A percentile compares a stretch with the other conserved stretches of the same genome.
Conservation (phyloP, 2,113 vertebrate species). For the Cyanoramphus novaezelandiae region DNA sequence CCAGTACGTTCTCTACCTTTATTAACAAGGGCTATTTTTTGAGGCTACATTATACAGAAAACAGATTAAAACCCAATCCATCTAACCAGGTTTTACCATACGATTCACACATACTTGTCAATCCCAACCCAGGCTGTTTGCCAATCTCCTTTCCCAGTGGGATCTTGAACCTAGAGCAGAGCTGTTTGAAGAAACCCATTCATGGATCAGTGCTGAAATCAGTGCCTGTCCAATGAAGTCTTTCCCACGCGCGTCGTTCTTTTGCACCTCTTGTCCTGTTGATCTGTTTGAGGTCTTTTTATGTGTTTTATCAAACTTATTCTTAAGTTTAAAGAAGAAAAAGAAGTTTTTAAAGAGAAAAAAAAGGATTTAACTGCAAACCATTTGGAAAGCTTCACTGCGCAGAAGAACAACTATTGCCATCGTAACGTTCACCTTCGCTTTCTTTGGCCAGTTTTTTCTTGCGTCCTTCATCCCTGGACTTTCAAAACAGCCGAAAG, state of each 20-base stretch:
- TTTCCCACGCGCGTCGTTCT: conserved; percentile 41
- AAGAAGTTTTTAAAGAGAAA: not conserved
- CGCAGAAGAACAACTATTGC: conserved; percentile 42
- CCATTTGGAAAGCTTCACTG: conserved; percentile 46
- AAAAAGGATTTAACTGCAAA: conserved; percentile 57
- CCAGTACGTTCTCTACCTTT: not conserved
- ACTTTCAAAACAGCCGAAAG: conserved; percentile 64
- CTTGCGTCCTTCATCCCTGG: conserved; percentile 40
- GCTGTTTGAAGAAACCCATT: conserved; percentile 12
- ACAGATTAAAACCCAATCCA: not conserved
- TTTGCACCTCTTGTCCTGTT: conserved; percentile 76
- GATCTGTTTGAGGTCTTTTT: conserved; percentile 87
- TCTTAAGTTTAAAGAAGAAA: conserved; percentile 86
- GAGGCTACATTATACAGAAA: conserved; percentile 37
- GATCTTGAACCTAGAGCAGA: conserved; percentile 45
- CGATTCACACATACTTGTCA: conserved; percentile 46
- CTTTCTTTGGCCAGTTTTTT: conserved; percentile 71
- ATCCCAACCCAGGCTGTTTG: conserved; percentile 16
- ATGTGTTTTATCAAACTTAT: conserved; percentile 87
- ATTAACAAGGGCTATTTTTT: conserved; percentile 50
- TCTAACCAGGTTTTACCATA: conserved; percentile 9
- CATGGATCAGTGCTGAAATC: conserved; percentile 4
- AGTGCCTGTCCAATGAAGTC: conserved; percentile 22
- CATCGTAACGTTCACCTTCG: conserved; percentile 33
- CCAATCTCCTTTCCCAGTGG: conserved; percentile 51